Evolutionary conservation across 2,888 invertebrate species (phyloP).

Genomic region (Cantharis nigra): DNA sequence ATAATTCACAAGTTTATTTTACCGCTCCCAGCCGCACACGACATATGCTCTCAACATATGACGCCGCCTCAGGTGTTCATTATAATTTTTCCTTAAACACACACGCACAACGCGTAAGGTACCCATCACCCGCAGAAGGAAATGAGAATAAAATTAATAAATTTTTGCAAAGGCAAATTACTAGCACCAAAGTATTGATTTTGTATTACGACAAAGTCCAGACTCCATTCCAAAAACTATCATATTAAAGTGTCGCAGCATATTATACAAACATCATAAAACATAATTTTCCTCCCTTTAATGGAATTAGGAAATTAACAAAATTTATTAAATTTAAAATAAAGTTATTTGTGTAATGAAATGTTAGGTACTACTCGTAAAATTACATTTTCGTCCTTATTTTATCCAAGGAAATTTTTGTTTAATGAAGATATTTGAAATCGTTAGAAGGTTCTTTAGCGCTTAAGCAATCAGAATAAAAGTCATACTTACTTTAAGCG

Average conservation of each 20-base stretch:
- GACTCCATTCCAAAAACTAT: neutral
- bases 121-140: no score
- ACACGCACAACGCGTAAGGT: no score
- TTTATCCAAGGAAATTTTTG: neutral
- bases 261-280: neutral
- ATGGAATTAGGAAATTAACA: neutral
- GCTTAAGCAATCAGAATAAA: constrained; percentile 15
- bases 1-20: neutral
- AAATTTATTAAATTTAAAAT: neutral
- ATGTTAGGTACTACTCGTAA: neutral
- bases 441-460: constrained; percentile 9
- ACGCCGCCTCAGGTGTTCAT: no score
- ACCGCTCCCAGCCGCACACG: no score
- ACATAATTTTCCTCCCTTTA: neutral
- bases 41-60: neutral
- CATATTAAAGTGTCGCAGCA: neutral
- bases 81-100: no score
- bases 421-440: constrained; percentile 16
- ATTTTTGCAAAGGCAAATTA: neutral
- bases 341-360: neutral
- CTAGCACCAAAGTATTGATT: neutral
- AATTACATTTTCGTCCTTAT: neutral
- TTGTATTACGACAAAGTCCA: neutral
- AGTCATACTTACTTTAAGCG: constrained; percentile 13
- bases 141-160: no score